Evolutionary conservation across 2,797 vertebrate species (phyloP), one percentile per base, ranked within the genome.

Genomic region (Muscicapa striata): DNA sequence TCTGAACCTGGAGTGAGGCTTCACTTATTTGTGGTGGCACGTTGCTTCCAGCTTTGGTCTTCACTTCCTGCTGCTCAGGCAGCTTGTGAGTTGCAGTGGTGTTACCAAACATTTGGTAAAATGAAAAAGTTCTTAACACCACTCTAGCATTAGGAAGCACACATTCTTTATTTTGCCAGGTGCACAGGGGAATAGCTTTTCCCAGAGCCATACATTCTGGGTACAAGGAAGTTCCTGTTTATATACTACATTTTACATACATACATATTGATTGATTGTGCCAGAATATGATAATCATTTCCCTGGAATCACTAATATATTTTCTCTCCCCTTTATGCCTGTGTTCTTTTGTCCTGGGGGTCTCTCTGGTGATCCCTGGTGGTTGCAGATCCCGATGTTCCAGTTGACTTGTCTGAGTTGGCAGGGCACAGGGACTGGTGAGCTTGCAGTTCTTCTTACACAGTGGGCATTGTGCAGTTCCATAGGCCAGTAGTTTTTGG

Each of bases 21-120:
- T 91, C 13, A 8, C 0, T 0, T 36, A 24, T 6, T 55, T 70
- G 22, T 43, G 21, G 26, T 8, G 7, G 15, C 15, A 3, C 4
- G 3, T 63, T n/a, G 24, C 43, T 21, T 73, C 18, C 20, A 41
- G 68, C 26, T 79, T 49, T 58, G 38, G 32, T 24, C 66, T 32
- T 32, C 18, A 10, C 8, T 66, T 90, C 11, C 40, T 1, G 3
- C 46, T 40, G 16, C 27, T 29, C 43, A 40, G 17, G 15, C 45
- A 2, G 0, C 52, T n/a, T 43, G 23, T 9, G 1, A 1, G 3
- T 72, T n/a, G 29, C 40, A 0, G 1, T 29, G 15, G 8, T 46
- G 34, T 73, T 55, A 48, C 24, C 10, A 48, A 29, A 62, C 40
- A 24, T 23, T 34, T 0, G 3, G 13, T 41, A 34, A 64, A 73